A percentile compares a stretch with the other conserved stretches of the same genome.
Conservation (phyloP, 53 echinoderm and acorn worm genomes). For the Hippasteria phrygiana region DNA sequence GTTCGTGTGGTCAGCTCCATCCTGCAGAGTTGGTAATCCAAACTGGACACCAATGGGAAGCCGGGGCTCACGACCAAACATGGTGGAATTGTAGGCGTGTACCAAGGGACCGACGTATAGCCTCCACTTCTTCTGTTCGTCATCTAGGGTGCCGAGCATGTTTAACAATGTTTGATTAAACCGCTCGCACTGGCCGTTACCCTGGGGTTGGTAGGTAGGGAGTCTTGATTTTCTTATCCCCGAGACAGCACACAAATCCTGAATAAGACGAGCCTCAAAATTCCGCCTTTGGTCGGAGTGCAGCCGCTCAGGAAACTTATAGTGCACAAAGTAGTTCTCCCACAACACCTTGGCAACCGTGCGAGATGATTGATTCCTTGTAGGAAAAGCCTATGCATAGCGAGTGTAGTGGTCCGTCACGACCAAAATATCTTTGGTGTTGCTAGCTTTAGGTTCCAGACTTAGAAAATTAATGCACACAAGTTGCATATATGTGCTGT, state of each 20-base stretch:
- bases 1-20: background rate
- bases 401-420: conserved; percentile 71
- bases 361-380: conserved; percentile 67
- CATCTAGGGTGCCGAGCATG: conserved; percentile 72
- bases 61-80: conserved; percentile 65
- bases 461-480: conserved; percentile 61
- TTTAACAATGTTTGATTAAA: conserved; percentile 71
- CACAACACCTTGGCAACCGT: conserved; percentile 70
- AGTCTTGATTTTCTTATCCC: conserved; percentile 53
- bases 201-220: conserved; percentile 64
- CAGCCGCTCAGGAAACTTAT: conserved; percentile 47
- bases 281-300: conserved; percentile 63
- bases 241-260: conserved; percentile 59
- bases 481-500: conserved; percentile 56
- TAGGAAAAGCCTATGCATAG: conserved; percentile 63
- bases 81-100: conserved; percentile 58
- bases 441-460: conserved; percentile 44
- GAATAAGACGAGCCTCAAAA: conserved; percentile 67
- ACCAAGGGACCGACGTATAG: conserved; percentile 70
- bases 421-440: conserved; percentile 52
- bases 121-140: conserved; percentile 68
- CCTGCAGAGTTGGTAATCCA: conserved; percentile 43
- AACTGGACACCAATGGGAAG: conserved; percentile 61
- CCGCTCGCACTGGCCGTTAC: conserved; percentile 68
- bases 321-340: conserved; percentile 52